Percentiles rank a stretch among this genome's conserved stretches.
Conservation (phyloP, 2,797 vertebrate genomes). For the Buphagus erythrorhynchus region DNA sequence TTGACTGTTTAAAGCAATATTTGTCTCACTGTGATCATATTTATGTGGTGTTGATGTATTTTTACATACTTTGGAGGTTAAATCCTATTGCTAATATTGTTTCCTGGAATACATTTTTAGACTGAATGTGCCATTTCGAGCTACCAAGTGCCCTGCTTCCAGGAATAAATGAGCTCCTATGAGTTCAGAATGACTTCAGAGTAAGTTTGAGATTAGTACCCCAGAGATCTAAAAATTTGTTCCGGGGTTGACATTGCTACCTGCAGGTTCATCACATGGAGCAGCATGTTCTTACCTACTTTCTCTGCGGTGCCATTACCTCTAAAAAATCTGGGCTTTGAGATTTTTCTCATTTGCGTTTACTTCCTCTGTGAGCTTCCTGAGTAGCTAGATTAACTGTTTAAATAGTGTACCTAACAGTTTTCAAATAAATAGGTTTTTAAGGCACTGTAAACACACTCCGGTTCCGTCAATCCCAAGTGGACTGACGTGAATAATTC, state of each 20-base stretch:
- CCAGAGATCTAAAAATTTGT: not conserved
- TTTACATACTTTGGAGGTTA: not conserved
- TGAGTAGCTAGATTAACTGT: not conserved
- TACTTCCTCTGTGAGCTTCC: not conserved
- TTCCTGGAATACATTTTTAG: not conserved
- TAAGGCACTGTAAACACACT: rapidly evolving
- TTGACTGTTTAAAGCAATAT: not conserved
- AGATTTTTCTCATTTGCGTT: not conserved
- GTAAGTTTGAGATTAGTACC: not conserved
- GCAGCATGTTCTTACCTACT: rapidly evolving
- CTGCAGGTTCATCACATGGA: not conserved
- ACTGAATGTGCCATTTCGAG: not conserved
- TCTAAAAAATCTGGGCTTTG: not conserved
- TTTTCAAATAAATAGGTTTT: not conserved
- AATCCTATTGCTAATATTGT: not conserved
- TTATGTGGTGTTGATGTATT: not conserved
- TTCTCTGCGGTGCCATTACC: not conserved
- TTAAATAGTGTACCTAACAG: not conserved
- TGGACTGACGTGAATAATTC: rapidly evolving
- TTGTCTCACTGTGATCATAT: not conserved
- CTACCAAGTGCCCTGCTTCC: not conserved
- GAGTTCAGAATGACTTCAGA: not conserved
- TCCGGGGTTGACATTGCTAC: not conserved
- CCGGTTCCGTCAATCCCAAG: not conserved
- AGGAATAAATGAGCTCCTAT: not conserved